Evolutionary conservation across 1,140 invertebrate species (phyloP).

Genomic region (Drosophila mojavensis): DNA sequence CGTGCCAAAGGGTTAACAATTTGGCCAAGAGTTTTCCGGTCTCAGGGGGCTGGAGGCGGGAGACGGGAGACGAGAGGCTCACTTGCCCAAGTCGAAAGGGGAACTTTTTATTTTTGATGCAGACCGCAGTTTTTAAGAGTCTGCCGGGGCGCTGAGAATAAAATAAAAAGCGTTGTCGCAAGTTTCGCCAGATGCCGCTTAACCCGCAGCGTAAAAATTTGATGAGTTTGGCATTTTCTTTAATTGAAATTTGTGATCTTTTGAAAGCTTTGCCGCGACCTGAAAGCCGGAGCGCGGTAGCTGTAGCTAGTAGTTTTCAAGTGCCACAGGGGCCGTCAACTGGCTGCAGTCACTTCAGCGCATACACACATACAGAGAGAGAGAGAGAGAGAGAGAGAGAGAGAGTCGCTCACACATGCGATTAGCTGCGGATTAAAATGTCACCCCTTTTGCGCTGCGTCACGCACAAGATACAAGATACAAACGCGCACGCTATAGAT

Average conservation of each 20-base stretch:
- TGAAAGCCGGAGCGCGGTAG: conserved; percentile 1
- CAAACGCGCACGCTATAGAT: conserved; percentile 56
- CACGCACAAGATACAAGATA: conserved; percentile 57
- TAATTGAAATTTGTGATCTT: conserved; percentile 84
- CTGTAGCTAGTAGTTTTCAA: conserved; percentile 23
- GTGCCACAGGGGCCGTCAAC: conserved; percentile 42
- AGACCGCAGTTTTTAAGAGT: conserved; percentile 70
- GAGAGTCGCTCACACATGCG: conserved; percentile 69
- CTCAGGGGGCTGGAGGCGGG: too few relatives aligned
- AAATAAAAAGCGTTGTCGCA: conserved; percentile 35
- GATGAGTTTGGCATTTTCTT: conserved; percentile 83
- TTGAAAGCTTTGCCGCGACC: conserved; percentile 70
- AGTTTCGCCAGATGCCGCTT: conserved; percentile 63
- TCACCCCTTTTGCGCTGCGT: conserved; percentile 75
- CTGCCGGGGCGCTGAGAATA: conserved; percentile 21
- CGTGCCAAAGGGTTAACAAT: conserved; percentile 58
- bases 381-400: too few relatives aligned
- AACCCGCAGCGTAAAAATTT: conserved; percentile 82
- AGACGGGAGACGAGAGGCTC: not conserved
- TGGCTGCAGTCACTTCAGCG: conserved; percentile 74
- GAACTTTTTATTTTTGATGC: conserved; percentile 48
- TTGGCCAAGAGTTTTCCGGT: not conserved
- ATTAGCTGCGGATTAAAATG: conserved; percentile 84
- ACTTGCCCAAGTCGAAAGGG: not conserved
- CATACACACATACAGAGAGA: conserved; percentile 45